These are phyloP conservation scores for Romanomermis culicivorax DNA, from an alignment of 2,888 invertebrate species.

Conservation along the genomic window DNA sequence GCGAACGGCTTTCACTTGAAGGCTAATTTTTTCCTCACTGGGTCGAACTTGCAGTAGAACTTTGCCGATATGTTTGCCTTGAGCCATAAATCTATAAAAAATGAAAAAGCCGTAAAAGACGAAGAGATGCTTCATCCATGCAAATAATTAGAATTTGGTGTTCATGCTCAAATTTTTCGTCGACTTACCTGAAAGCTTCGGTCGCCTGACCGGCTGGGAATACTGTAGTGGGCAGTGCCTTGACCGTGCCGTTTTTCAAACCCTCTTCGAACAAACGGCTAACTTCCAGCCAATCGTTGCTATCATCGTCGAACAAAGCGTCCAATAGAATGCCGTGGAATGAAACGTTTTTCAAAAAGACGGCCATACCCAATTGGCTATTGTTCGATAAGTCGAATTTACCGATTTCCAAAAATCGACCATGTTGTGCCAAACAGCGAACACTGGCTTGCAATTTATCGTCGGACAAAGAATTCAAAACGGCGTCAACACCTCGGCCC, in stretches of 20 bases:
- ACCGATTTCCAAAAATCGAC: conserved; percentile 84
- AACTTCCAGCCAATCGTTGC: conserved; percentile 47
- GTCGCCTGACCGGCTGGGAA: conserved; percentile 57
- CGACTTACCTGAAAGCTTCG: conserved; percentile 29
- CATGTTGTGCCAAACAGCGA: conserved; percentile 65
- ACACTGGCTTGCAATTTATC: conserved; percentile 61
- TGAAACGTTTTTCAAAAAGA: conserved; percentile 84
- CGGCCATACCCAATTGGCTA: conserved; percentile 60
- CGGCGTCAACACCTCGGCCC: conserved; percentile 75
- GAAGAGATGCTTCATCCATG: conserved; percentile 45
- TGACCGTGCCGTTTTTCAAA: conserved; percentile 61
- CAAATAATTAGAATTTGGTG: neutral
- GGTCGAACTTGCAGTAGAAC: conserved; percentile 66
- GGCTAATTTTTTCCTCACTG: conserved; percentile 39
- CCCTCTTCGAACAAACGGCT: conserved; percentile 55
- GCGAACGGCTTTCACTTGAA: conserved; percentile 2
- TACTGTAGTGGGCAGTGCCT: conserved; percentile 59
- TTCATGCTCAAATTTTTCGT: too few species aligned
- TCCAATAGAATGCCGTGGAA: conserved; percentile 87
- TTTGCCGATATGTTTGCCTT: conserved; percentile 92
- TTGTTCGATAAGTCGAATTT: conserved; percentile 82
- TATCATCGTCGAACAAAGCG: conserved; percentile 46
- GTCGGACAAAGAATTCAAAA: conserved; percentile 74
- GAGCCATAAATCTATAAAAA: conserved; percentile 83
- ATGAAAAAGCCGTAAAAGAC: too few species aligned